phyloP scores from a whole-genome alignment of 2,113 vertebrate genomes.

The Lichenostomus cassidix region DNA sequence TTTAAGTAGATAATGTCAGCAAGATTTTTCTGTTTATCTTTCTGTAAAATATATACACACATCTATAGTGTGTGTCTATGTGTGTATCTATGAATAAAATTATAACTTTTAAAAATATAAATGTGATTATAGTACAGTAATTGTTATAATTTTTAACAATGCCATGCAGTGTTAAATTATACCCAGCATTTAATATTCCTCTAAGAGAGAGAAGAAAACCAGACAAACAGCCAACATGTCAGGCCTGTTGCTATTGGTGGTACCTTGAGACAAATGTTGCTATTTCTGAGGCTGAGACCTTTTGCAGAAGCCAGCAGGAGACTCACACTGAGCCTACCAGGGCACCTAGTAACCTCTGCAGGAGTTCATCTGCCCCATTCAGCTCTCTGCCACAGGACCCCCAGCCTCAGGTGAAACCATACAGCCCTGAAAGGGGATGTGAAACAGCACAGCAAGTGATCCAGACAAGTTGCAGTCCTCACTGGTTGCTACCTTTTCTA shows the following conservation, averaged over 20 bases:
- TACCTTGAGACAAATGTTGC: neutral
- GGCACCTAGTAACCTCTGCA: neutral
- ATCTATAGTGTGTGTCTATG: neutral
- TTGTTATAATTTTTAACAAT: neutral
- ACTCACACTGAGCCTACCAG: neutral
- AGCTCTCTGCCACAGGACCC: neutral
- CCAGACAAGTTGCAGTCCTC: neutral
- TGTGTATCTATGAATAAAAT: neutral
- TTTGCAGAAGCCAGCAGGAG: neutral
- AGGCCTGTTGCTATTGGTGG: neutral
- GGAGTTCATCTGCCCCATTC: neutral
- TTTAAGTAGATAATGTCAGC: neutral
- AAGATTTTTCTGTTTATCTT: neutral
- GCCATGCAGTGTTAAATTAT: neutral
- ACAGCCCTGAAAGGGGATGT: neutral
- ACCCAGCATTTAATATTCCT: neutral
- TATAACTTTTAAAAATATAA: neutral
- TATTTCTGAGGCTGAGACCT: neutral
- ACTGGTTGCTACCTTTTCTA: neutral
- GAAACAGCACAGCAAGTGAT: accelerated
- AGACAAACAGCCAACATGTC: neutral
- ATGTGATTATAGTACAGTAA: neutral
- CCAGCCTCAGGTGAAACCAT: neutral
- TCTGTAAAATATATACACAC: neutral
- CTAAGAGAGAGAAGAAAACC: neutral